phyloP scores from a whole-genome alignment of 2,888 invertebrate genomes.

The Epistrophe eligans region DNA sequence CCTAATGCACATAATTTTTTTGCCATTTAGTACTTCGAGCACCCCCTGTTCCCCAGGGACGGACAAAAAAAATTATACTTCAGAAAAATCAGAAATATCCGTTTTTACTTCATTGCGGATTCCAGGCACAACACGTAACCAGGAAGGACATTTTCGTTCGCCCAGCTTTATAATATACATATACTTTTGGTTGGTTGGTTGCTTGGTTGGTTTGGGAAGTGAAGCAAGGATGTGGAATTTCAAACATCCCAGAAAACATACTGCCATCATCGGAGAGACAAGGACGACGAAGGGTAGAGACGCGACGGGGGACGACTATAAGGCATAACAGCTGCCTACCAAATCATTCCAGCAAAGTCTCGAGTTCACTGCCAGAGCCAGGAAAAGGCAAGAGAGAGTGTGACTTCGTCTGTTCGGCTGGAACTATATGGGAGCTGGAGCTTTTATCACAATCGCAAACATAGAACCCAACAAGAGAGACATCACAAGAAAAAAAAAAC shows the following conservation, averaged over 20 bases:
- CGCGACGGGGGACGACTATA: neutral
- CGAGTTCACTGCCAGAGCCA: slow-evolving; percentile 63
- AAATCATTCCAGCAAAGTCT: slow-evolving; percentile 53
- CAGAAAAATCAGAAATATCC: slow-evolving; percentile 75
- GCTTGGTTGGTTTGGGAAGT: slow-evolving; percentile 32
- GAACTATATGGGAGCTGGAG: slow-evolving; percentile 16
- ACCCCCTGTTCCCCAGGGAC: slow-evolving; percentile 1
- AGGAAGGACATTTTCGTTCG: slow-evolving; percentile 72
- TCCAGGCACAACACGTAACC: slow-evolving; percentile 75
- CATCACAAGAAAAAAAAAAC: slow-evolving; percentile 11
- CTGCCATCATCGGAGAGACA: slow-evolving; percentile 33
- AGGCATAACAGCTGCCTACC: slow-evolving; percentile 45
- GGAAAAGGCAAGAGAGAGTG: slow-evolving; percentile 35
- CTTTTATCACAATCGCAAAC: slow-evolving; percentile 75
- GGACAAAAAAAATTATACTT: slow-evolving; percentile 38
- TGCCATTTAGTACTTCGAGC: slow-evolving; percentile 64
- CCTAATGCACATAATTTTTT: slow-evolving; percentile 73
- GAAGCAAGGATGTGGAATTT: slow-evolving; percentile 73
- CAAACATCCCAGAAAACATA: slow-evolving; percentile 74
- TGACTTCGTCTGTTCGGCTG: slow-evolving; percentile 44
- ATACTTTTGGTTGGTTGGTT: slow-evolving; percentile 11
- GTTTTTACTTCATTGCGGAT: slow-evolving; percentile 75
- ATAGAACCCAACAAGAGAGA: slow-evolving; percentile 25
- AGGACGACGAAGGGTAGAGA: slow-evolving; percentile 14
- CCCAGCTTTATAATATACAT: slow-evolving; percentile 31